Evolutionary conservation across 1,140 invertebrate species (phyloP).

Genomic region (Bombyx mandarina): DNA sequence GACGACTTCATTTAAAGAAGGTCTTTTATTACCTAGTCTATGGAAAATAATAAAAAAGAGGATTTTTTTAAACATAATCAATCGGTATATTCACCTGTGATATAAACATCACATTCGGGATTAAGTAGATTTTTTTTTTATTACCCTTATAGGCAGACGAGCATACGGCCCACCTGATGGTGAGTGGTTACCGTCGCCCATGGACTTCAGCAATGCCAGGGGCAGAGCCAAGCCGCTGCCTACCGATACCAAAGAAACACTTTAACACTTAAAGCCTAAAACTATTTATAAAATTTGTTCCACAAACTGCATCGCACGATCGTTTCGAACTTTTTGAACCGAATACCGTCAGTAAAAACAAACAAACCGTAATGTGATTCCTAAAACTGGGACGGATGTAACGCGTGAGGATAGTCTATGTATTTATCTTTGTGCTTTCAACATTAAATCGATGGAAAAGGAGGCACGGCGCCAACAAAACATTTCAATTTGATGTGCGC

Average conservation of each 20-base stretch:
- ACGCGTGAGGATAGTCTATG: conserved; percentile 12
- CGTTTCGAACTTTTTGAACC: conserved; percentile 1
- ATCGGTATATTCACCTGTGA: neutral
- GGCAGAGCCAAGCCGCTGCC: no score
- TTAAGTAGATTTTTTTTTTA: neutral
- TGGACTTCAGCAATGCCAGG: no score
- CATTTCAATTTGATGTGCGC: conserved; percentile 10
- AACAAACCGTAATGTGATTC: conserved; percentile 19
- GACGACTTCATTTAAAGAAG: no score
- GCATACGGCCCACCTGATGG: no score
- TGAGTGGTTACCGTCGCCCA: no score
- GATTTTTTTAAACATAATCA: no score
- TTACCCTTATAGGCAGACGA: no score
- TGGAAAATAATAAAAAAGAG: no score
- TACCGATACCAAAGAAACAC: neutral
- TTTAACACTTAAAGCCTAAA: neutral
- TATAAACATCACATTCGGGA: neutral
- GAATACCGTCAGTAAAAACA: conserved; percentile 6
- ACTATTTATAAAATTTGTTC: neutral
- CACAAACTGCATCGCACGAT: neutral
- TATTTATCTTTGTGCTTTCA: conserved; percentile 21
- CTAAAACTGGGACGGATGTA: conserved; percentile 24
- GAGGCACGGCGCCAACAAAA: conserved; percentile 13
- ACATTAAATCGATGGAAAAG: conserved; percentile 6
- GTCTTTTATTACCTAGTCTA: no score